Conservation (phyloP, 2,113 vertebrate species). For the Pachycephala philippinensis region DNA sequence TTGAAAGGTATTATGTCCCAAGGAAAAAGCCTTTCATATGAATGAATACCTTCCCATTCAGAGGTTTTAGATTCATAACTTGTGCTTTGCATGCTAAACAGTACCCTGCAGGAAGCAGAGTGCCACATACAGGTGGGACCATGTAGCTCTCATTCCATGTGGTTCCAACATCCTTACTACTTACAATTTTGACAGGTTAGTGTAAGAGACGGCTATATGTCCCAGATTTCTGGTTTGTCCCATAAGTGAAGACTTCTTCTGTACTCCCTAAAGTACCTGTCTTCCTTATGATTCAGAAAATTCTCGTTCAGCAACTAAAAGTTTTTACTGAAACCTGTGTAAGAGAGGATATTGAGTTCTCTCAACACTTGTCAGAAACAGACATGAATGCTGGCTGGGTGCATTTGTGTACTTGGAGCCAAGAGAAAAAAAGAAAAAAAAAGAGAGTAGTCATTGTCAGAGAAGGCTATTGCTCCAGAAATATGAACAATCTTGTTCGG, state of each 20-base stretch:
- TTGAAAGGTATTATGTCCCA: not conserved
- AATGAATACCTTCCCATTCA: not conserved
- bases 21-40: not conserved
- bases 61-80: not conserved
- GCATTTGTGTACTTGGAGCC: not conserved
- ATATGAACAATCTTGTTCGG: not conserved
- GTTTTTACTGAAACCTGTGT: not conserved
- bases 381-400: fast-evolving
- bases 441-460: not conserved
- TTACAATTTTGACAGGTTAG: not conserved
- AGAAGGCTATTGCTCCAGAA: not conserved
- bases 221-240: not conserved
- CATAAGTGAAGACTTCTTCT: not conserved
- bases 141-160: not conserved
- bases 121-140: not conserved
- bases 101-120: not conserved
- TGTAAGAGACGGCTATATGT: not conserved
- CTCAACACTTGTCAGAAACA: not conserved
- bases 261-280: not conserved
- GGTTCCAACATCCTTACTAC: not conserved
- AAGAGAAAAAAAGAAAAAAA: not conserved
- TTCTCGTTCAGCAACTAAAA: not conserved
- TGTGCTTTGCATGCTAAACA: not conserved
- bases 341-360: not conserved
- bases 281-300: not conserved